Percentiles rank a stretch among this genome's conserved stretches.
phyloP scores from a whole-genome alignment of 92 coral and sea anemone species.

The Isaurus tuberculatus region DNA sequence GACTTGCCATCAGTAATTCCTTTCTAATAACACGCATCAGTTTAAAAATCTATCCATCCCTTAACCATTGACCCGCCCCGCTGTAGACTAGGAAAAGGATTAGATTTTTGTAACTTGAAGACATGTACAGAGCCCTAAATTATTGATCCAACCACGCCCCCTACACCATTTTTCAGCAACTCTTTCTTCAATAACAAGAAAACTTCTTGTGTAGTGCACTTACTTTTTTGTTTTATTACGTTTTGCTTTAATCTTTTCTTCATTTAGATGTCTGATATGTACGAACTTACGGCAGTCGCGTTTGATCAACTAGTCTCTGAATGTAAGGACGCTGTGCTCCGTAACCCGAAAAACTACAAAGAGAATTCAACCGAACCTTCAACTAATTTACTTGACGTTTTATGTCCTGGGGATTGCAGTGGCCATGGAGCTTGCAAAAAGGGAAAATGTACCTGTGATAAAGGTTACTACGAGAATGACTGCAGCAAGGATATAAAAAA shows the following conservation, averaged over 20 bases:
- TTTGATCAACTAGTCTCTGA: not conserved
- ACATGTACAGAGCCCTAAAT: no score
- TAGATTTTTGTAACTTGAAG: no score
- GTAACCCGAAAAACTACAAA: constrained; percentile 28
- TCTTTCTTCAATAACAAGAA: not conserved
- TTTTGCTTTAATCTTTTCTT: not conserved
- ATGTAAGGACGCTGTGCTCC: constrained; percentile 28
- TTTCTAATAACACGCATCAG: no score
- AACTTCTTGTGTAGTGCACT: no score
- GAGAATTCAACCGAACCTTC: constrained; percentile 4
- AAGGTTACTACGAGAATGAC: constrained; percentile 41
- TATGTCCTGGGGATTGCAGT: constrained; percentile 32
- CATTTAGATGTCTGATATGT: not conserved
- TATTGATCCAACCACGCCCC: no score
- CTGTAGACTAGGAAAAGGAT: no score
- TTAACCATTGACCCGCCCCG: no score
- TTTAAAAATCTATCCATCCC: no score
- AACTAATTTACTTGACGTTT: not conserved
- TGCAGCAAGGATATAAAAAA: constrained; percentile 32
- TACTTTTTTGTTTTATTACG: not conserved
- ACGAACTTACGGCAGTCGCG: not conserved
- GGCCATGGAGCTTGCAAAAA: constrained; percentile 25
- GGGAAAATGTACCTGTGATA: constrained; percentile 20
- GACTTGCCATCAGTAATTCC: no score
- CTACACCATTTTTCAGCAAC: no score